Base-by-base conservation (phyloP, 2,888 invertebrate species). In the Phengaris arion region DNA sequence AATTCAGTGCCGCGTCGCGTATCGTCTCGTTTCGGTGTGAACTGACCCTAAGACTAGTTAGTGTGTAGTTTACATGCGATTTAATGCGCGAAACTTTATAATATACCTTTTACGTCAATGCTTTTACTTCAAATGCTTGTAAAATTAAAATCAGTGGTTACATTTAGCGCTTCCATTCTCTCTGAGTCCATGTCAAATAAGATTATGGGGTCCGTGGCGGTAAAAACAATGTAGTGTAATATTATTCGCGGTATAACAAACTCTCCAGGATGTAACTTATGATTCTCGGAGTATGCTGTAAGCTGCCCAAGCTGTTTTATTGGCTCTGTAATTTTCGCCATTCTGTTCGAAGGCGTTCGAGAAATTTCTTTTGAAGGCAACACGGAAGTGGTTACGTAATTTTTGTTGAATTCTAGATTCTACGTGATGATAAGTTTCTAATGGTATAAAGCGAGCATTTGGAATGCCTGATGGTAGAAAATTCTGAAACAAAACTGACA, bases 211-310 rank as follows among this genome's bases (percentile, higher is more conserved):
- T 77, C 74, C 77, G 76, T 77, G 75, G 77, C 72, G 76, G 74
- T 78, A 80, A 84, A 83, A 84, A 84, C 85, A 84, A 84, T 83
- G 77, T 74, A 55, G 77, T 75, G 79, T 78, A 77, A 79, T 78
- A 79, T 80, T 79, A 79, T 81, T 77, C 76, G 77, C 77, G 77
- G 77, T 76, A 76, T 75, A 76, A 79, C 77, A 68, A 69, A 77
- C 74, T 76, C 76, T 68, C 75, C 75, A 74, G 74, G 75, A 78
- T 75, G 77, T 77, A 76, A 77, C 77, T 79, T 78, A 76, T 74
- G 76, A 77, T 77, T 78, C 77, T 77, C 76, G 72, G 75, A 76
- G 70, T 77, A 78, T 75, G 55, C 59, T 76, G 54, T 74, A 74
- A 74, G 52, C 48, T 75, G 69, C 70, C 57, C 54, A 70, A 75